Evolutionary conservation across 2,113 vertebrate species (phyloP), one percentile per base, ranked within the genome.

Genomic region (Urocolius indicus): DNA sequence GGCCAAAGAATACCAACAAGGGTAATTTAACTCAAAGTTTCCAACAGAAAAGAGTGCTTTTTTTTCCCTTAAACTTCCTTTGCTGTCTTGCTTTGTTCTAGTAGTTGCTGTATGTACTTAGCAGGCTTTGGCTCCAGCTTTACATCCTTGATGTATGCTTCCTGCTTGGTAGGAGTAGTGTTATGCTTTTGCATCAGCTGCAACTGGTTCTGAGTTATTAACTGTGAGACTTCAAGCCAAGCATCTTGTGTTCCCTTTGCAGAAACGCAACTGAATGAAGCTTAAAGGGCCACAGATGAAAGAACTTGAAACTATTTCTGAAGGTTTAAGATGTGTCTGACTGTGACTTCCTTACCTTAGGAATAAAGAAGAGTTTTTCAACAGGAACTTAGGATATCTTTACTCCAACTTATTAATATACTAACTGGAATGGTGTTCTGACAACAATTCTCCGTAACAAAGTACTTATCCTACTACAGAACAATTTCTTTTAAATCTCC

Each of bases 241-340:
- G 97, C 98, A 96, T 99, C 98, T 99, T 99, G 97, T 99, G 98
- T 99, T 99, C 98, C 98, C 98, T 99, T 99, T 98, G 96, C 99
- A 99, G 99, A 99, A 93, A 97, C 89, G 86, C 96, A 90, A 96
- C 97, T 96, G 98, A 98, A 96, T 94, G 97, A 98, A 98, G 65
- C 97, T 94, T 97, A 97, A 97, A 98, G 97, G 97, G 96, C 97
- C 94, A 96, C 95, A 93, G 95, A 91, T 92, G 93, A 96, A 97
- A 97, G 98, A 97, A 98, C 95, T 86, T 88, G 93, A 93, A 97
- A 96, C 89, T 73, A 17, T 96, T 96, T 97, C 91, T 97, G 97
- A 97, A 97, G 88, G 90, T 95, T 94, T 97, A 94, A 96, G 95
- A 96, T 85, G 94, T 87, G 66, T 95, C 93, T 97, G 96, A 75